Percentiles rank a stretch among this genome's conserved stretches.
phyloP scores from a whole-genome alignment of 2,797 vertebrate species.

The Pagetopsis macropterus region DNA sequence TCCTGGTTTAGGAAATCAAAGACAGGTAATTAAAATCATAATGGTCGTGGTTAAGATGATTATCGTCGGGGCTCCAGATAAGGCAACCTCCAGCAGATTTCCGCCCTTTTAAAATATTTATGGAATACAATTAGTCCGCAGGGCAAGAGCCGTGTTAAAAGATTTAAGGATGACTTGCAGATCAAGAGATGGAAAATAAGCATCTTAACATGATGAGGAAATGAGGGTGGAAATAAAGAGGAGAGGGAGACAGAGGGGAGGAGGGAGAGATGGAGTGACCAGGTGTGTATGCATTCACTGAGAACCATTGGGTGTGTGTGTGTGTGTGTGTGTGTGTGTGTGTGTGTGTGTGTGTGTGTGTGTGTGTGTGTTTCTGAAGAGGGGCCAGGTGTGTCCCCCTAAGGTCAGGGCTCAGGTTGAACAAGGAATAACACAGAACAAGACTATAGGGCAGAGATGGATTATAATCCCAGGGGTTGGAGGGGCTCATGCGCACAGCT shows the following conservation, averaged over 20 bases:
- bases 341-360: no score
- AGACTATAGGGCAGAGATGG: constrained; percentile 28
- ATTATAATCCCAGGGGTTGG: constrained; percentile 15
- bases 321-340: no score
- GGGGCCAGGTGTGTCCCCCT: constrained; percentile 49
- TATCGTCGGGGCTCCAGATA: constrained; percentile 76
- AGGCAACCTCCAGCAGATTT: constrained; percentile 79
- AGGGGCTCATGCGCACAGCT: not conserved
- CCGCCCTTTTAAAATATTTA: constrained; percentile 78
- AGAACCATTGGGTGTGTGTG: constrained; percentile 1
- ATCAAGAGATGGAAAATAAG: constrained; percentile 76
- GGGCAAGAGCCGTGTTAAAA: constrained; percentile 74
- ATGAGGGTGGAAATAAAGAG: constrained; percentile 51
- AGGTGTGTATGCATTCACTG: constrained; percentile 40
- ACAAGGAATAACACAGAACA: constrained; percentile 27
- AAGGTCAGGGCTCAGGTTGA: constrained; percentile 43
- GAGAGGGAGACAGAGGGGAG: constrained; percentile 12
- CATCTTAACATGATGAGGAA: constrained; percentile 65
- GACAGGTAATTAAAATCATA: constrained; percentile 83
- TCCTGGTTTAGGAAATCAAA: constrained; percentile 77
- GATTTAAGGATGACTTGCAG: constrained; percentile 79
- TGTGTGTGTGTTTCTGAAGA: not conserved
- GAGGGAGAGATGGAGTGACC: constrained; percentile 40
- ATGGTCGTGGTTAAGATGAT: constrained; percentile 83
- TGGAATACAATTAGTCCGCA: constrained; percentile 77